phyloP scores from a whole-genome alignment of 2,888 invertebrate genomes.

The Pollenia angustigena region DNA sequence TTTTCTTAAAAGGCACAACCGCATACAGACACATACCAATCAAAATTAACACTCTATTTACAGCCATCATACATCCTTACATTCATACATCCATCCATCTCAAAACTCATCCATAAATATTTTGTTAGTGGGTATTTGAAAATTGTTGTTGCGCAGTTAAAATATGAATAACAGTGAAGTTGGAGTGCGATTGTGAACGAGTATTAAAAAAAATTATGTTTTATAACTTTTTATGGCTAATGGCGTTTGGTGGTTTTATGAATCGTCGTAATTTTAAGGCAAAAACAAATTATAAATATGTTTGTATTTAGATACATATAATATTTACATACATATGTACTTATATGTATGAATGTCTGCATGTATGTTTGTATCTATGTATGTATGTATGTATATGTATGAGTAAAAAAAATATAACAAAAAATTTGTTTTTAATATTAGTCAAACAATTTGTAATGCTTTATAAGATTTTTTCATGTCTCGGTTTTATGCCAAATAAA shows the following conservation, averaged over 20 bases:
- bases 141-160: background rate
- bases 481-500: slow-evolving; percentile 26
- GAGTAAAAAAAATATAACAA: background rate
- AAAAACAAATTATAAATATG: slow-evolving; percentile 43
- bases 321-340: slow-evolving; percentile 18
- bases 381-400: background rate
- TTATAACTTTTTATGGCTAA: slow-evolving; percentile 55
- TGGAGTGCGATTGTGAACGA: background rate
- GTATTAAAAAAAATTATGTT: slow-evolving; percentile 50
- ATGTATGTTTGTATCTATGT: background rate
- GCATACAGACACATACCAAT: background rate
- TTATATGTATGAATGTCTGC: background rate
- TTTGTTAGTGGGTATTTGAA: background rate
- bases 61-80: background rate
- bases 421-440: slow-evolving; percentile 54
- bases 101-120: slow-evolving; percentile 38
- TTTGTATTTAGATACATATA: background rate
- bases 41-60: slow-evolving; percentile 36
- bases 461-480: slow-evolving; percentile 42
- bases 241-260: slow-evolving; percentile 35
- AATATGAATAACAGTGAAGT: background rate
- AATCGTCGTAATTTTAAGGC: slow-evolving; percentile 17
- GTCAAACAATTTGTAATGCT: slow-evolving; percentile 59
- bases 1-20: slow-evolving; percentile 18
- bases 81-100: slow-evolving; percentile 6